Base-by-base conservation (phyloP, 2,888 invertebrate species). In the Baronia brevicornis region DNA sequence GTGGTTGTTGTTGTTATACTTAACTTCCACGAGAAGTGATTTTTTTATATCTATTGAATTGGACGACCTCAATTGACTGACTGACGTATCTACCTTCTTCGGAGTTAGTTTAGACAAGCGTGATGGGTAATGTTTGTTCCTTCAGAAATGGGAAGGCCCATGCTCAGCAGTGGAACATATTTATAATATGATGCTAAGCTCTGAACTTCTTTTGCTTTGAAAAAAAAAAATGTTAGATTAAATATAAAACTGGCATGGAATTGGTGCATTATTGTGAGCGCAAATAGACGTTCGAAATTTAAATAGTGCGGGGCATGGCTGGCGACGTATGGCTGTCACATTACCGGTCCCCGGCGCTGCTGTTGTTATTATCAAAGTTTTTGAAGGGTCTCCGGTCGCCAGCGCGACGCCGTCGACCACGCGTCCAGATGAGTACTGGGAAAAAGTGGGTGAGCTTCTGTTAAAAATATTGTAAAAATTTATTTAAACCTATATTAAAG, bases 251-350 rank as follows among this genome's bases (percentile, higher is more conserved):
- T 15, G 3, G 6, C 10, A 5, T 24, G n/a, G n/a, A n/a, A n/a
- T n/a, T 46, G 46, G 46, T 42, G 51, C 46, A 50, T 55, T 44
- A 38, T 28, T 42, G 36, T 48, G 41, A 8, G 3, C 9, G 12
- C 43, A 63, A 53, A 60, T 57, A 54, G 53, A 46, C 50, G 60
- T 61, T 61, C 54, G 55, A 60, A 68, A 66, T 73, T 72, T 70
- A 69, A 75, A 72, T 63, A 64, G 64, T 55, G 58, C 50, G 45
- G 49, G 38, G 46, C 51, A 54, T 43, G 51, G 60, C 60, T 58
- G 78, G 82, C 82, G 80, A 84, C 80, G 78, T 79, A 84, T 82
- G 80, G 79, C 80, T 84, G 84, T 82, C 84, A 82, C 80, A 82
- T 84, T 82, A 84, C 75, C 59, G 61, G 59, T 44, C 55, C 52